Evolutionary conservation across 2,888 invertebrate species (phyloP).

Genomic region (Tachina grossa): DNA sequence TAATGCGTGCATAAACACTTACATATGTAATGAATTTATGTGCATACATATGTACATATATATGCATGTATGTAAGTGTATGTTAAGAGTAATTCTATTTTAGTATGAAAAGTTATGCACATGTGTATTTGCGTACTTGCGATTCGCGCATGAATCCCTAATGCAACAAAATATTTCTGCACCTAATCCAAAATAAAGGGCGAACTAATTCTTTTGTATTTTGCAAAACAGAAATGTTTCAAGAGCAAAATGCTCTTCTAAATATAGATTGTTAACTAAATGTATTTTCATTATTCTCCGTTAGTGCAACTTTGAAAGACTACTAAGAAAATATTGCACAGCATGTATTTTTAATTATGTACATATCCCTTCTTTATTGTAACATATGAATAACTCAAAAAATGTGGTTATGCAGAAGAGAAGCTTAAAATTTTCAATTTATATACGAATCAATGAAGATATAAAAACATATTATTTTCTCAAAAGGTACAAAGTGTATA

Average conservation of each 20-base stretch:
- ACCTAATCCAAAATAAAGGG: conserved; percentile 26
- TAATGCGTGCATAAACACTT: no score
- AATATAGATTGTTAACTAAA: conserved; percentile 16
- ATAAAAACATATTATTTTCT: no score
- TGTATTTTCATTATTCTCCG: conserved; percentile 12
- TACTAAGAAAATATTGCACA: background rate
- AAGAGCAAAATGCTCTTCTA: conserved; percentile 46
- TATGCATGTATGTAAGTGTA: no score
- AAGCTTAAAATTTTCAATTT: no score
- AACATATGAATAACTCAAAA: no score
- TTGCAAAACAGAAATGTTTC: conserved; percentile 44
- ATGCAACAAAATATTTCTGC: background rate
- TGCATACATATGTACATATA: background rate
- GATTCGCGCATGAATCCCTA: conserved; percentile 37
- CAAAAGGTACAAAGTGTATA: no score
- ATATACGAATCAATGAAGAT: no score
- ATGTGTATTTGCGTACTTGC: background rate
- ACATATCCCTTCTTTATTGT: background rate
- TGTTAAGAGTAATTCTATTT: conserved; percentile 29
- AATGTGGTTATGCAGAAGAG: no score
- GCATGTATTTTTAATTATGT: background rate
- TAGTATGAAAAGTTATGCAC: conserved; percentile 1
- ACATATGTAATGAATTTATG: no score
- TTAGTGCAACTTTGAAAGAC: background rate
- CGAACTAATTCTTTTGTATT: background rate